Percentiles rank a stretch among this genome's conserved stretches.
Conservation (phyloP, 1,140 invertebrate species). For the Cephus cinctus region DNA sequence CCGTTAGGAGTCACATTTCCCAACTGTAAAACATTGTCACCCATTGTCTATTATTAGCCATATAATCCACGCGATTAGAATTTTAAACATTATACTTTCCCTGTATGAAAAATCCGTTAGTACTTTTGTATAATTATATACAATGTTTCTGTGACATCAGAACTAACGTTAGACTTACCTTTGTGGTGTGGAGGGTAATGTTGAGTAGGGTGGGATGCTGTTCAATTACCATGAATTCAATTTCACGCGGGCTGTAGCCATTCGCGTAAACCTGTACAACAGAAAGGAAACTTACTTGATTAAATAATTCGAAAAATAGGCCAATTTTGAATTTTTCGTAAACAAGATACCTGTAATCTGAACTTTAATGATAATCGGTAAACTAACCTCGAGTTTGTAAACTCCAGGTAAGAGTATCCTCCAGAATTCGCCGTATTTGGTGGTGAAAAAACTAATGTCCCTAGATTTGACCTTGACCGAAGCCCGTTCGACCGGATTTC, state of each 20-base stretch:
- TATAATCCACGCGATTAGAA: no score
- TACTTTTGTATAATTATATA: no score
- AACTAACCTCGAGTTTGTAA: slow-evolving; percentile 77
- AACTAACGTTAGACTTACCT: slow-evolving; percentile 65
- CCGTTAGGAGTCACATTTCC: no score
- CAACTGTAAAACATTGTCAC: no score
- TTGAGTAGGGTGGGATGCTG: slow-evolving; percentile 82
- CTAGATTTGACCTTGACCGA: slow-evolving; percentile 81
- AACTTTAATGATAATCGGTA: neutral
- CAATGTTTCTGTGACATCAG: neutral
- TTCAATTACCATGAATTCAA: slow-evolving; percentile 85
- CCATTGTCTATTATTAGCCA: no score
- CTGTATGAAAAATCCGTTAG: no score
- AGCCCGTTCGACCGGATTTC: slow-evolving; percentile 80
- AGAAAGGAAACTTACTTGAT: neutral
- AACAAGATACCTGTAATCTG: no score
- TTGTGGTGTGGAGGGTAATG: slow-evolving; percentile 76
- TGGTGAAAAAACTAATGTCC: slow-evolving; percentile 85
- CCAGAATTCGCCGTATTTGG: slow-evolving; percentile 93
- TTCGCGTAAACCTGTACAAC: slow-evolving; percentile 74
- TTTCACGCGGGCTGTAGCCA: slow-evolving; percentile 76
- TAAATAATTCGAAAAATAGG: slow-evolving; percentile 8
- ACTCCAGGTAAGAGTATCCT: slow-evolving; percentile 80
- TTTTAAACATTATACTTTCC: no score
- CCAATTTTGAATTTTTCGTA: neutral